A percentile compares a stretch with the other conserved stretches of the same genome.
These are phyloP conservation scores for Tigriopus californicus DNA, from an alignment of 2,888 invertebrate genomes.

Conservation along the genomic window DNA sequence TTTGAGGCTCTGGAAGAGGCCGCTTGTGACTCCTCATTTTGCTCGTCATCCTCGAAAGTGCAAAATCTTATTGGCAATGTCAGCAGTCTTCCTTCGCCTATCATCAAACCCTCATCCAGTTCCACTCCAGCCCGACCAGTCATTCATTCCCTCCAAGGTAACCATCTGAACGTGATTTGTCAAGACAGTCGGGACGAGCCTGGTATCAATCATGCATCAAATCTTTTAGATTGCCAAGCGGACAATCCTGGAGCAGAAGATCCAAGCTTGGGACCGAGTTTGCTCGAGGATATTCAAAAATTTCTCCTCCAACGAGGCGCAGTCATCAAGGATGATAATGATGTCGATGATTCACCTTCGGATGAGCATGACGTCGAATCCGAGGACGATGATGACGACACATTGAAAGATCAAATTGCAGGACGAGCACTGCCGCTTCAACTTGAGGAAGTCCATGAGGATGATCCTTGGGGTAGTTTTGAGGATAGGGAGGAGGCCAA, in stretches of 20 bases:
- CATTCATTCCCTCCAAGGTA: no score
- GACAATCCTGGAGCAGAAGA: no score
- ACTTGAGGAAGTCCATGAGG: not conserved
- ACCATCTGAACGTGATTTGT: no score
- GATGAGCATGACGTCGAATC: not conserved
- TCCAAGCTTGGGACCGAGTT: not conserved
- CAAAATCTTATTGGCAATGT: conserved; percentile 11
- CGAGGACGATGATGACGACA: not conserved
- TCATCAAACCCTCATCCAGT: no score
- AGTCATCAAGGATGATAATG: not conserved
- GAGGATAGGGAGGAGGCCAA: not conserved
- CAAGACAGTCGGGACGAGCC: no score
- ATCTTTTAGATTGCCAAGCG: no score
- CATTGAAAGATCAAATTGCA: not conserved
- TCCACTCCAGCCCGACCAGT: no score
- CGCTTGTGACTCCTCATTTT: conserved; percentile 46
- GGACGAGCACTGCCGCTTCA: no score
- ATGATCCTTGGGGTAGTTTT: not conserved
- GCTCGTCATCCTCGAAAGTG: conserved; percentile 42
- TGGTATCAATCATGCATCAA: no score
- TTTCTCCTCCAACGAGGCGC: not conserved
- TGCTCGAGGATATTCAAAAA: not conserved
- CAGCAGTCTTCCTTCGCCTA: conserved; percentile 5
- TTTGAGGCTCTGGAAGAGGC: conserved; percentile 60
- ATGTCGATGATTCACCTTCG: no score